Evolutionary conservation across 2,797 vertebrate genomes (phyloP).

Genomic region (Zalophus californianus): DNA sequence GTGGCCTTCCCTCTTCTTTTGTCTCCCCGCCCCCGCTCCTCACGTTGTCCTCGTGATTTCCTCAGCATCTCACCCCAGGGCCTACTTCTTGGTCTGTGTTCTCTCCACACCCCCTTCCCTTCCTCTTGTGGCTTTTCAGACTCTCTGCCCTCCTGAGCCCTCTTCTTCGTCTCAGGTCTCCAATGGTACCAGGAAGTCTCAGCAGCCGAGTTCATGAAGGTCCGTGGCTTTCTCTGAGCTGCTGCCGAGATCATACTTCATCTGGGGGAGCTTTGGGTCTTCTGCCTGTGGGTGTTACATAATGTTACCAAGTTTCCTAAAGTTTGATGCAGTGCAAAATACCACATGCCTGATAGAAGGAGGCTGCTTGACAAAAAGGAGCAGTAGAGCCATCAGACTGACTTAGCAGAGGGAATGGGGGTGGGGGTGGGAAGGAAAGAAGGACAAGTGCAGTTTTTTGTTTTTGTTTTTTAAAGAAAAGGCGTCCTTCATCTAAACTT

Average conservation of each 20-base stretch:
- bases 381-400: neutral
- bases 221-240: neutral
- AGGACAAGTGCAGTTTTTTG: neutral
- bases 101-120: neutral
- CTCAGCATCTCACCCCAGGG: neutral
- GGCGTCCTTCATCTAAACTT: neutral
- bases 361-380: neutral
- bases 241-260: neutral
- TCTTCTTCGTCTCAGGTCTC: neutral
- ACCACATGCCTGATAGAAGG: neutral
- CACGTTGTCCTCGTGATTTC: neutral
- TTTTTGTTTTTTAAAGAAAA: neutral
- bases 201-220: neutral
- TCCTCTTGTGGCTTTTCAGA: neutral
- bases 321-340: neutral
- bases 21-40: neutral
- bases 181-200: neutral
- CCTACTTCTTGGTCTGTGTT: neutral
- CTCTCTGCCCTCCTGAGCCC: neutral
- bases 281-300: neutral
- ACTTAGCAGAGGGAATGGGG: neutral
- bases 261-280: neutral
- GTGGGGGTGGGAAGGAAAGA: neutral
- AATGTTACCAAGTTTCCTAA: neutral
- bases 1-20: neutral